phyloP scores from a whole-genome alignment of 2,797 vertebrate species.

The Ctenosaura bakeri region DNA sequence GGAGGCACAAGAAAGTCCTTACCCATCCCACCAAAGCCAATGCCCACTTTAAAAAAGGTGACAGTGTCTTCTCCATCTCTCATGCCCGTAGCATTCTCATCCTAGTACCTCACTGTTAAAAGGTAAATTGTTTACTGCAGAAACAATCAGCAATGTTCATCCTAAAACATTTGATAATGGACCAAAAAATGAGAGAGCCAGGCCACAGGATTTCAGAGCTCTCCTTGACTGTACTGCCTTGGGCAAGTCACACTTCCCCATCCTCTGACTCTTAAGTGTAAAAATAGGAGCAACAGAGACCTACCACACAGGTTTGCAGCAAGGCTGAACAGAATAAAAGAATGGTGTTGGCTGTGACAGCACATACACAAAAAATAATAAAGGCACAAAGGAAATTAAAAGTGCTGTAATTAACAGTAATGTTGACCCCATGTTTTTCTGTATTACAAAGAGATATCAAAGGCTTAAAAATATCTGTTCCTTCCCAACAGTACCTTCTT shows the following conservation, averaged over 20 bases:
- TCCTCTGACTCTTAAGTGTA: neutral
- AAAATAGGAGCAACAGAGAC: neutral
- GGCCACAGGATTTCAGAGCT: neutral
- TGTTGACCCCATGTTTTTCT: neutral
- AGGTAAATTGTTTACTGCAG: neutral
- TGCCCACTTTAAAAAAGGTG: neutral
- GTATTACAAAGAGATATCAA: neutral
- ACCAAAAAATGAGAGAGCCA: neutral
- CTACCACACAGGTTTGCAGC: neutral
- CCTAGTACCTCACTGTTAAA: neutral
- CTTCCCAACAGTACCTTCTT: neutral
- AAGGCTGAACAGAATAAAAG: neutral
- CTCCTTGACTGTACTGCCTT: neutral
- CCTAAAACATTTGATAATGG: neutral
- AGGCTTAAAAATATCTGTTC: neutral
- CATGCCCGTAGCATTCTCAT: neutral
- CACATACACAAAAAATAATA: neutral
- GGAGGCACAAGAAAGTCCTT: neutral
- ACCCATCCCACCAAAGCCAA: neutral
- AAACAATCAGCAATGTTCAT: neutral
- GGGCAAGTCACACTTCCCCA: neutral
- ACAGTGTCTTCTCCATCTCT: neutral
- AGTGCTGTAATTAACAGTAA: neutral
- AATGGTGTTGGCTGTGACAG: constrained; percentile 3
- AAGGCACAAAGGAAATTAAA: neutral